A percentile compares a stretch with the other conserved stretches of the same genome.
Conservation (phyloP, 2,888 invertebrate genomes). For the Melieria crassipennis region DNA sequence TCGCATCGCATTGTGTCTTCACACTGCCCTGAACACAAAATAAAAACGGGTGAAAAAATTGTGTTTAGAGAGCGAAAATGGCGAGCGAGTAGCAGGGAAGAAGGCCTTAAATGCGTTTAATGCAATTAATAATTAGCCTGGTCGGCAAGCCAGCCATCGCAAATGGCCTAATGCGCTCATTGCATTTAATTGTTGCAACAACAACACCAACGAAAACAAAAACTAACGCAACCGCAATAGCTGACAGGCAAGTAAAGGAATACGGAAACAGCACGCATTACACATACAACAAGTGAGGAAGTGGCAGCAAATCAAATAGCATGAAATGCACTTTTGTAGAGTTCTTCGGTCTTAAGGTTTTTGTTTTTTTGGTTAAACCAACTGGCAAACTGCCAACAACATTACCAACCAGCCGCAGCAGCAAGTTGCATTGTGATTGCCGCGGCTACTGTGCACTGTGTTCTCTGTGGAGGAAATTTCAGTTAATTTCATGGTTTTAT, state of each 20-base stretch:
- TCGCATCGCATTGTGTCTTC: too few relatives aligned
- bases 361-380: too few relatives aligned
- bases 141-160: slow-evolving; percentile 25
- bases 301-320: slow-evolving; percentile 45
- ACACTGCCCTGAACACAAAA: too few relatives aligned
- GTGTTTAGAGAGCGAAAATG: too few relatives aligned
- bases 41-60: too few relatives aligned
- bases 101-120: slow-evolving; percentile 6
- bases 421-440: too few relatives aligned
- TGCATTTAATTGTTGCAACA: slow-evolving; percentile 27
- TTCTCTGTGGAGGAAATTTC: slow-evolving; percentile 6
- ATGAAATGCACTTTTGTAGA: slow-evolving; percentile 46
- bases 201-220: slow-evolving; percentile 21
- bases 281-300: too few relatives aligned
- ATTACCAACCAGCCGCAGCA: too few relatives aligned
- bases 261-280: background rate
- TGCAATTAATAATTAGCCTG: slow-evolving; percentile 34
- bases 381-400: too few relatives aligned
- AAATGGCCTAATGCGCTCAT: slow-evolving; percentile 31
- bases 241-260: slow-evolving; percentile 1
- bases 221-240: background rate
- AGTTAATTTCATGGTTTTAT: slow-evolving; percentile 37
- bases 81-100: too few relatives aligned
- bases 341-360: too few relatives aligned
- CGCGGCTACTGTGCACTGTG: too few relatives aligned